Evolutionary conservation across 2,797 vertebrate species (phyloP), one percentile per base, ranked within the genome.

Genomic region (Catamblyrhynchus diadema): DNA sequence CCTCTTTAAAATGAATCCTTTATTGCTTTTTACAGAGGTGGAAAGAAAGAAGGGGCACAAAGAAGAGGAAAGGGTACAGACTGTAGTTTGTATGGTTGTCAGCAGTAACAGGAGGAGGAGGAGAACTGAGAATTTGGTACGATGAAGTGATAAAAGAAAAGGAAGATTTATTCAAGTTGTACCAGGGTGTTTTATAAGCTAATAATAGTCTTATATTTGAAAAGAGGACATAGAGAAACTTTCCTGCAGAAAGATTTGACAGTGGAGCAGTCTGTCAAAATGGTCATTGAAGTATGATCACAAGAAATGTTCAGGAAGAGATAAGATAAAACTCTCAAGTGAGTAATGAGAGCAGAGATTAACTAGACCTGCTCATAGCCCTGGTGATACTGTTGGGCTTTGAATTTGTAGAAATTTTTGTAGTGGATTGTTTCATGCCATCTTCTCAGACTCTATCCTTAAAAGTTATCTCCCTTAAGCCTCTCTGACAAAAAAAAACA

Each of bases 111-210:
- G 35, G 65, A 89, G 30, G 30, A 51, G 37, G 30, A 16, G 21
- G 7, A 60, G 47, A 95, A 67, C 27, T 78, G 25, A 65, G 30
- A 92, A 54, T 80, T 67, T 50, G 64, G 28, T 48, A 61, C 47
- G 71, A 41, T 14, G 4, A 74, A 85, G 53, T 65, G 37, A 87
- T 69, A 73, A 90, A 88, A 94, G 60, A 39, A 44, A 75, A 66
- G 44, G 64, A 85, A 92, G 35, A 91, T 86, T 74, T 93, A 87
- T 91, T 89, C 75, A 94, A 83, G 54, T 83, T 91, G 54, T 59
- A 78, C 65, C 69, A 56, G 61, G 50, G 54, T 89, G 25, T 90
- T 94, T 93, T 86, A 78, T 89, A 89, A 92, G 65, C 20, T 85
- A 62, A 24, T 92, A 89, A 89, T 78, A 74, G 45, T 50, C 47